Base-by-base conservation (phyloP, 2,113 vertebrate genomes). In the Albula goreensis region DNA sequence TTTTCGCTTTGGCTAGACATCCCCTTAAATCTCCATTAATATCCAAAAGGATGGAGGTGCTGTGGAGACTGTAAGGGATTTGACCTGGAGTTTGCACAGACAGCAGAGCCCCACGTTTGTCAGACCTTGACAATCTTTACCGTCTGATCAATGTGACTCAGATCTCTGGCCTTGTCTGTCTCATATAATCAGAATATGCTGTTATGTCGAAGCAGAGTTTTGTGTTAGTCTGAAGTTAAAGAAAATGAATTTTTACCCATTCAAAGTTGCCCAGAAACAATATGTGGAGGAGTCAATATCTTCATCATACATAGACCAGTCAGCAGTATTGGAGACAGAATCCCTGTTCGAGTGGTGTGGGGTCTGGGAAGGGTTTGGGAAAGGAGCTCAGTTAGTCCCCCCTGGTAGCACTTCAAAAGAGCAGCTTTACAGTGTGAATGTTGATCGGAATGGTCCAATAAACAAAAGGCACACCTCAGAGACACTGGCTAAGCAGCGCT, bases 21-120 rank as follows among this genome's bases (percentile, higher is more conserved):
- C 81, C 80, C 63, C 83, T 82, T 49, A 66, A 80, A 81, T 81
- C 83, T 15, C 31, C 80, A 50, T 82, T 70, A 78, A 50, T 78
- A 41, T 90, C 92, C 88, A 87, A 89, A 88, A 93, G 93, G 94
- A 93, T 92, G 94, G 93, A 94, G 94, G 92, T 93, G 91, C 91
- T 90, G 53, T 53, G 50, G 80, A 51, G 83, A 60, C 66, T 60
- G 63, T 51, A 50, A 78, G 78, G 57, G 80, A n/a, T 66, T 17
- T 50, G 6, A 49, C 56, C 78, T 15, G 63, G 66, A 57, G 31
- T 63, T 80, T 89, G 82, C 82, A 81, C 88, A 81, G 22, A 81
- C 48, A 31, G 63, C 63, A 51, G 85, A 48, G 56, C 57, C 70
- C 82, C 74, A 48, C 86, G 81, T 78, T 85, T 66, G 48, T 74